Conservation (phyloP, 2,888 invertebrate genomes). For the Serripes groenlandicus region DNA sequence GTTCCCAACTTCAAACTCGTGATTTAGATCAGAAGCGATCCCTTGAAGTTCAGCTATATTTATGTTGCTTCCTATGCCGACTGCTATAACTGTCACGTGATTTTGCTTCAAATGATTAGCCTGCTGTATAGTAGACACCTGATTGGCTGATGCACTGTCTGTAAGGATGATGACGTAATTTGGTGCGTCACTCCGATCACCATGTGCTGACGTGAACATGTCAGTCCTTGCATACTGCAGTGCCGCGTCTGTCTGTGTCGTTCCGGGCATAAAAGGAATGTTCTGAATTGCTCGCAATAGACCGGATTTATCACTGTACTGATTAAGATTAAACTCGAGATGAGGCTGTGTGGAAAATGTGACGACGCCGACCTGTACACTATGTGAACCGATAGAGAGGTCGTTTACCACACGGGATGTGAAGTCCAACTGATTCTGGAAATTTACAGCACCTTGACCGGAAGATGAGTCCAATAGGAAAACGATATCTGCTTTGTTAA, state of each 20-base stretch:
- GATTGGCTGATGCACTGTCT: constrained; percentile 60
- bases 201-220: constrained; percentile 59
- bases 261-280: constrained; percentile 41
- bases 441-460: constrained; percentile 71
- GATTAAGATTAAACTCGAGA: constrained; percentile 70
- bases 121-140: constrained; percentile 49
- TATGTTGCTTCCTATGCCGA: constrained; percentile 67
- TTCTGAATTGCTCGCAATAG: constrained; percentile 59
- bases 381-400: constrained; percentile 65
- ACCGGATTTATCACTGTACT: constrained; percentile 51
- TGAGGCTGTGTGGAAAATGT: constrained; percentile 44
- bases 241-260: constrained; percentile 64
- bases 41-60: constrained; percentile 50
- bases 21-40: constrained; percentile 59
- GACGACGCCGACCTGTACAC: constrained; percentile 69
- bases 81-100: constrained; percentile 52
- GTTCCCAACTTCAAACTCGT: constrained; percentile 54
- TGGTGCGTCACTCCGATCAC: constrained; percentile 57
- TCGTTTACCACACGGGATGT: constrained; percentile 64
- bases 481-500: constrained; percentile 57
- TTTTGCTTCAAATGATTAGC: constrained; percentile 56
- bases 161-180: constrained; percentile 69
- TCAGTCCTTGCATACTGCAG: constrained; percentile 56
- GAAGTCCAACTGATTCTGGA: constrained; percentile 71
- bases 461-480: constrained; percentile 68